phyloP scores from a whole-genome alignment of 2,113 vertebrate species.

The Pelobates fuscus region DNA sequence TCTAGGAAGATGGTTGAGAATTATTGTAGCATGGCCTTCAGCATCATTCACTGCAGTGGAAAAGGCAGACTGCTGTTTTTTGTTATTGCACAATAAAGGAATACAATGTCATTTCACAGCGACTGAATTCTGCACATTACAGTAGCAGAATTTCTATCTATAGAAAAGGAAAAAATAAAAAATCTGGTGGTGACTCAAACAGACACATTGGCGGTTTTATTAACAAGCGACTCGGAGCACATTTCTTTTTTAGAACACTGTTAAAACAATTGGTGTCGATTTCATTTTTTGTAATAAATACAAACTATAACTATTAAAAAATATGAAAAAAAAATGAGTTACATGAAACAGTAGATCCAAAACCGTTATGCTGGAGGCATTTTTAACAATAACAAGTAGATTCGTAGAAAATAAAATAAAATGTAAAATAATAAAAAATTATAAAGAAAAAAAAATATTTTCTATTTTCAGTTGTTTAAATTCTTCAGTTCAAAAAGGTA shows the following conservation, averaged over 20 bases:
- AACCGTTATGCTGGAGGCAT: too few species aligned
- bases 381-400: too few species aligned
- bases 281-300: neutral
- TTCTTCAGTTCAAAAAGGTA: too few species aligned
- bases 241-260: neutral
- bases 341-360: too few species aligned
- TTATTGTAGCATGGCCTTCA: slow-evolving; percentile 27
- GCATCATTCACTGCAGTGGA: slow-evolving; percentile 14
- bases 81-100: slow-evolving; percentile 36
- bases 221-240: neutral
- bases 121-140: neutral
- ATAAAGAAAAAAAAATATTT: too few species aligned
- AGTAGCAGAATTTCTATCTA: neutral
- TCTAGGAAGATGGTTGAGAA: slow-evolving; percentile 25
- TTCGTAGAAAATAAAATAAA: too few species aligned
- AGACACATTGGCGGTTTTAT: neutral
- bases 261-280: neutral
- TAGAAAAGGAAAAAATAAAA: neutral
- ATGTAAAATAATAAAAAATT: too few species aligned
- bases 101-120: slow-evolving; percentile 27
- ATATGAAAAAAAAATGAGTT: too few species aligned
- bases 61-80: slow-evolving; percentile 17
- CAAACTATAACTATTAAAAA: too few species aligned
- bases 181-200: neutral
- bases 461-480: too few species aligned